Conservation (phyloP, 2,113 vertebrate genomes). For the Raja brachyura region DNA sequence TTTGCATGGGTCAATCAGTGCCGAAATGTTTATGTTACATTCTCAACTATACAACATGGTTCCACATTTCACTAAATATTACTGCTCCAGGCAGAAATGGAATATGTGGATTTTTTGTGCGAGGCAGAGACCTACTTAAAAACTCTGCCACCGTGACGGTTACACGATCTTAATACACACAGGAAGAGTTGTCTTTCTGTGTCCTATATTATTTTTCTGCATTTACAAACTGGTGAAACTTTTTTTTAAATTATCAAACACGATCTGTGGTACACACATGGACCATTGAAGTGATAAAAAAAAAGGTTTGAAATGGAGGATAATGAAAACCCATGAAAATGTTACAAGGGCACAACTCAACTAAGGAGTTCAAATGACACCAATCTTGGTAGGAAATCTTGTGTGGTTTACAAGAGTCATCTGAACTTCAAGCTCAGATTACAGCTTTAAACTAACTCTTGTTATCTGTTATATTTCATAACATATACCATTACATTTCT, state of each 20-base stretch:
- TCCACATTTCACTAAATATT: slow-evolving; percentile 11
- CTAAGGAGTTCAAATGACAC: not conserved
- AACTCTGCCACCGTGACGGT: not conserved
- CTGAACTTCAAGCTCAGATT: slow-evolving; percentile 28
- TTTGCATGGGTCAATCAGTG: slow-evolving; percentile 7
- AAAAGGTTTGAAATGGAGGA: not conserved
- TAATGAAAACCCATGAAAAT: not conserved
- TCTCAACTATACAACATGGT: not conserved
- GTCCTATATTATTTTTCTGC: not conserved
- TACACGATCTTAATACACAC: not conserved
- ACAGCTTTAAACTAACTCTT: slow-evolving; percentile 29
- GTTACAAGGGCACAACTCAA: not conserved
- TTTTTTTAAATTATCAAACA: not conserved
- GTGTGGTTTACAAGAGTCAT: not conserved
- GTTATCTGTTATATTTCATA: slow-evolving; percentile 17
- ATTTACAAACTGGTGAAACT: not conserved
- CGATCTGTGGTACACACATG: not conserved
- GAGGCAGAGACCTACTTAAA: not conserved
- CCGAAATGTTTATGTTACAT: slow-evolving; percentile 34
- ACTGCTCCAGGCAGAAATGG: not conserved
- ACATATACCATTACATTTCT: not conserved
- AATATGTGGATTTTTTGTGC: not conserved
- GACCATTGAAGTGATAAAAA: not conserved
- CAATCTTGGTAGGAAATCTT: not conserved
- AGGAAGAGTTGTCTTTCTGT: not conserved